Percentiles rank a stretch among this genome's conserved stretches.
Evolutionary conservation across 2,888 invertebrate species (phyloP).

Genomic region (Amblyteles armatorius): DNA sequence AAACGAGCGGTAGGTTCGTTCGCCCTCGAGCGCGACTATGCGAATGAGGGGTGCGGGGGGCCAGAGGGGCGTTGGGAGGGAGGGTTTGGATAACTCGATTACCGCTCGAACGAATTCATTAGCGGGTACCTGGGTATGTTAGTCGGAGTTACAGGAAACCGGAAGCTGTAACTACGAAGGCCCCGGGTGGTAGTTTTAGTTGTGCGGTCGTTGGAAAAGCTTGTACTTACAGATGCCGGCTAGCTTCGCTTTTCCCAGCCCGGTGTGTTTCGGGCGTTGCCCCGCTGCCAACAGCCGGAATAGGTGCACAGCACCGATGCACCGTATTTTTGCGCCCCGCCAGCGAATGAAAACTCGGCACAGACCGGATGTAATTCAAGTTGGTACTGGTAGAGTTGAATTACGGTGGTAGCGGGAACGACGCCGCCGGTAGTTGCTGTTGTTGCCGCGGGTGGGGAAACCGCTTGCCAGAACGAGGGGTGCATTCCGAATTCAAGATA

Average conservation of each 20-base stretch:
- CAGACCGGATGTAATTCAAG: constrained; percentile 69
- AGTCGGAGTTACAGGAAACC: constrained; percentile 60
- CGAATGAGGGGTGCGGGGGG: not conserved
- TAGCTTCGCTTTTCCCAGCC: not conserved
- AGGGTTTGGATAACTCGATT: constrained; percentile 55
- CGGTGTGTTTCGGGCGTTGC: constrained; percentile 4
- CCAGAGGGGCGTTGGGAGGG: not conserved
- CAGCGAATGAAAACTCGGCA: constrained; percentile 70
- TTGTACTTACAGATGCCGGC: constrained; percentile 23
- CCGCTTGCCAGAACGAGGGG: constrained; percentile 36
- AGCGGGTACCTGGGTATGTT: constrained; percentile 55
- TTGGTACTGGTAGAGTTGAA: constrained; percentile 58
- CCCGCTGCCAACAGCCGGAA: not conserved
- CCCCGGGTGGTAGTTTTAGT: constrained; percentile 25
- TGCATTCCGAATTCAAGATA: constrained; percentile 61
- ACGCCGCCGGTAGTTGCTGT: constrained; percentile 48
- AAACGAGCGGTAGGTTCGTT: constrained; percentile 45
- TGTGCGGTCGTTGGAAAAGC: constrained; percentile 40
- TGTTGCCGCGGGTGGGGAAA: constrained; percentile 52
- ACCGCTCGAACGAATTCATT: constrained; percentile 66
- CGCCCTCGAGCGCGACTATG: constrained; percentile 18
- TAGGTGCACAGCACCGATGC: constrained; percentile 38
- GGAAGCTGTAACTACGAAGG: constrained; percentile 57
- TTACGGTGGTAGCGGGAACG: constrained; percentile 52
- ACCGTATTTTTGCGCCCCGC: constrained; percentile 54